Evolutionary conservation across 1,140 invertebrate genomes (phyloP), one percentile per base, ranked within the genome.

Genomic region (Andricus grossulariae): DNA sequence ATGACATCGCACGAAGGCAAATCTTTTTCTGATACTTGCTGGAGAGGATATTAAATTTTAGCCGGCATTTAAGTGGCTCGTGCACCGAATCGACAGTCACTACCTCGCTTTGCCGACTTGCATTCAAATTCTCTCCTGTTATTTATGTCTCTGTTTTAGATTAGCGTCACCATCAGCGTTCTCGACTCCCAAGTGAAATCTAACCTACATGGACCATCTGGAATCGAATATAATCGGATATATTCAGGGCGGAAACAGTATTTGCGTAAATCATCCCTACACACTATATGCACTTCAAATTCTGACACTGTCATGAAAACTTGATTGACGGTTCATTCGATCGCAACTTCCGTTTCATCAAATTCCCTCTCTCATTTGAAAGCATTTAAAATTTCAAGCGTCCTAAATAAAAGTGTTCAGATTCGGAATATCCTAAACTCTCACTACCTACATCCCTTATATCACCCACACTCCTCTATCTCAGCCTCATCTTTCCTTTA

Each of bases 21-120:
- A 88, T 88, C 86, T 86, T 76, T 88, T 88, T 86, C 86, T 86
- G 78, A 88, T 89, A 87, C 75, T 77, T 71, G 73, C 79, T 80
- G 15, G 49, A 77, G 72, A 75, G 82, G 79, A 85, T 86, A 88
- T 89, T 85, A 86, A 85, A 84, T 86, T 88, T 85, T 80, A 54
- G 55, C 55, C 25, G 51, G 71, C 77, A 84, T 85, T 81, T 76
- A 51, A 76, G 54, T 54, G 77, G 75, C 50, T 83, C 71, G 71
- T 77, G 51, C 71, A 78, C 75, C 73, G 76, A 80, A 74, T 77
- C 70, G 51, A 71, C 50, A 77, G 73, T 81, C 78, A 72, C 74
- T 57, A 15, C 10, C 51, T 39, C 60, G 60, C 32, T 78, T 74
- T 77, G 54, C 80, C 70, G 50, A 71, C 76, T 84, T 80, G 75